Conservation (phyloP, 1,140 invertebrate genomes). For the Polyergus mexicanus region DNA sequence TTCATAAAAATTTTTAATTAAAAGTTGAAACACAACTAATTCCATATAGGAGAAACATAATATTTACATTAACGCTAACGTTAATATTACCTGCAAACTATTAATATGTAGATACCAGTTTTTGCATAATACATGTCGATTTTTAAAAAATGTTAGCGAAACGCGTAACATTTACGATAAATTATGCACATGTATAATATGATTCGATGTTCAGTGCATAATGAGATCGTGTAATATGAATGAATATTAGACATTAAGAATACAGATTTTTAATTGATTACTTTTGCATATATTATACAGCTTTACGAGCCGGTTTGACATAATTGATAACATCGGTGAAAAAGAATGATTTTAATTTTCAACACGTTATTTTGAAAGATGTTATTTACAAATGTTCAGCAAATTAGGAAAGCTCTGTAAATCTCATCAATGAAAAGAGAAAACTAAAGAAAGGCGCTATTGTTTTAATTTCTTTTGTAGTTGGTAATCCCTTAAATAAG, state of each 20-base stretch:
- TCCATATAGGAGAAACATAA: not conserved
- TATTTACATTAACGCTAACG: not conserved
- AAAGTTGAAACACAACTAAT: not conserved
- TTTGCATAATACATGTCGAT: constrained; percentile 14
- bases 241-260: constrained; percentile 66
- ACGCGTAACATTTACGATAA: constrained; percentile 32
- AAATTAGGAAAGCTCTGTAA: constrained; percentile 4
- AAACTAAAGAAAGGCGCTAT: not conserved
- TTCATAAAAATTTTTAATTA: constrained; percentile 3
- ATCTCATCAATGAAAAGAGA: not conserved
- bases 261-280: constrained; percentile 69
- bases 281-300: constrained; percentile 39
- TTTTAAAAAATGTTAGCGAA: constrained; percentile 11
- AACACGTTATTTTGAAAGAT: not conserved
- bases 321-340: constrained; percentile 9
- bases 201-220: constrained; percentile 61
- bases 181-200: constrained; percentile 70
- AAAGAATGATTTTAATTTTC: not conserved
- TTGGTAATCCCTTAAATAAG: constrained; percentile 4
- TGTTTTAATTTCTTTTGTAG: not conserved
- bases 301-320: constrained; percentile 11
- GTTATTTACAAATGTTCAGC: not conserved
- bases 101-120: constrained; percentile 24
- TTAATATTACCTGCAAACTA: constrained; percentile 4
- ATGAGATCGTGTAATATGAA: constrained; percentile 60